Base-by-base conservation (phyloP, 1,140 invertebrate species). In the Nebria ingens region DNA sequence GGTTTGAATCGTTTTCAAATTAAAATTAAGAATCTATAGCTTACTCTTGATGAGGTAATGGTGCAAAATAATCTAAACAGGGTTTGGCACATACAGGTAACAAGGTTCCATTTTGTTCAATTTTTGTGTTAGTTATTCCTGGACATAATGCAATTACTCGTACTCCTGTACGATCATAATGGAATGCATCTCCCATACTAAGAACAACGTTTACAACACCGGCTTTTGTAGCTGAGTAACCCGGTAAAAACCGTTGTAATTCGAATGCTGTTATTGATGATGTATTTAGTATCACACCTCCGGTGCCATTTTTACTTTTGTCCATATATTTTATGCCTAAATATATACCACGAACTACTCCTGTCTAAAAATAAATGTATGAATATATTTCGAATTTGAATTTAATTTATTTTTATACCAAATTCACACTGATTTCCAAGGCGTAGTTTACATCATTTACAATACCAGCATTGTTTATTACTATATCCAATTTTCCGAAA, bases 381-480 rank as follows among this genome's bases (percentile, higher is more conserved):
- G n/a, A 34, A 9, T 6, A 9, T 34, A 34, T 34, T 34, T 34
- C 6, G n/a, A 9, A n/a, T n/a, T 34, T 6, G 6, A 9, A 9
- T 34, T 34, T 34, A 9, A n/a, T 23, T 11, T 19, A 9, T 11
- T 52, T 21, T 9, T 2, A 11, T 75, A 86, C 85, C 66, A 88
- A 73, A 72, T 88, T 88, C 11, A 86, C 81, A 61, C 86, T 84
- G 4, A 87, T 81, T 73, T 86, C 83, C 0, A 86, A 71, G 62
- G 86, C 82, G 83, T 85, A 86, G 62, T 86, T 80, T 61, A 83
- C 71, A 61, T 88, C 85, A 61, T 86, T 84, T 79, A 86, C 84
- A 15, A 87, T 82, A 11, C 83, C 82, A 38, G 85, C 85, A 70
- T 86, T 85, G 60, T 87, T 86, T 42, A 86, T 77, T 1, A 87